Evolutionary conservation across 2,797 vertebrate species (phyloP).

Genomic region (Centropyge bicolor): DNA sequence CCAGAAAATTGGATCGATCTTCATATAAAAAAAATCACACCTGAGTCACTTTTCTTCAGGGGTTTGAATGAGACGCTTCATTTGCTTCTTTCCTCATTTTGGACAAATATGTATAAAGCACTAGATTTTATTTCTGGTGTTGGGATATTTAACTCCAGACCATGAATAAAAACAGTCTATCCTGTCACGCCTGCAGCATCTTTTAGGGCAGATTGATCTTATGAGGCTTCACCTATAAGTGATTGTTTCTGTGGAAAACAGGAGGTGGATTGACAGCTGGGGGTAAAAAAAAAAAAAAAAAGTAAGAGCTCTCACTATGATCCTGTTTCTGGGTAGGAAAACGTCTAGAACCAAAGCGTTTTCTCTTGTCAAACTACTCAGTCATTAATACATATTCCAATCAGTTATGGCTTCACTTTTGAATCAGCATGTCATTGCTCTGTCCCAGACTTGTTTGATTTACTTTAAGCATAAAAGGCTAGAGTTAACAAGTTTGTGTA

Average conservation of each 20-base stretch:
- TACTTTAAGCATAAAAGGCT: not conserved
- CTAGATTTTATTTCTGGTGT: too few species aligned
- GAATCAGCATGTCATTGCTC: not conserved
- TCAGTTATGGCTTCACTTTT: not conserved
- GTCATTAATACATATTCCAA: not conserved
- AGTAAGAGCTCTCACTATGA: constrained; percentile 28
- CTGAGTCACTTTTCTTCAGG: not conserved
- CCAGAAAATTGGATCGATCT: too few species aligned
- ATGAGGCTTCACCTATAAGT: not conserved
- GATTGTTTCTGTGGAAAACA: not conserved
- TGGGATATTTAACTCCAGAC: not conserved
- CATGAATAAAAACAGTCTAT: not conserved
- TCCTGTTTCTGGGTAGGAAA: not conserved
- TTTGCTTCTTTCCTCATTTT: too few species aligned
- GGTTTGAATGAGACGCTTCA: too few species aligned
- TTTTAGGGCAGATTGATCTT: not conserved
- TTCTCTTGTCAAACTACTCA: too few species aligned
- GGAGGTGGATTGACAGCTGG: not conserved
- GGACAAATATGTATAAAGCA: too few species aligned
- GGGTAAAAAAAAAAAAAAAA: not conserved
- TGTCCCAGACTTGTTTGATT: not conserved
- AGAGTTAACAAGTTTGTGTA: not conserved
- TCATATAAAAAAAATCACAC: too few species aligned
- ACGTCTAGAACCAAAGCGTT: not conserved
- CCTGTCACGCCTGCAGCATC: too few species aligned